Conservation (phyloP, 2,888 invertebrate species). For the Coenonympha glycerion region DNA sequence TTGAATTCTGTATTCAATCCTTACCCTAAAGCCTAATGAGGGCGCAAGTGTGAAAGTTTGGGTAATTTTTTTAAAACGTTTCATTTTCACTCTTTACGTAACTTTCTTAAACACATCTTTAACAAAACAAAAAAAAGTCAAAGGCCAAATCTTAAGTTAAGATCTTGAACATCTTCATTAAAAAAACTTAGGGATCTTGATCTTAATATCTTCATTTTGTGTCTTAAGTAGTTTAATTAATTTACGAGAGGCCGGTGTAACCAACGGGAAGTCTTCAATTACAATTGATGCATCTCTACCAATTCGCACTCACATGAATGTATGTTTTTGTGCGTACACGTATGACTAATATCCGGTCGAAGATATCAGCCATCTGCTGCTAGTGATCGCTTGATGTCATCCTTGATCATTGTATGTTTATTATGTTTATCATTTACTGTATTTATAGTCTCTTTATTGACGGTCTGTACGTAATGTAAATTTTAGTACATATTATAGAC, state of each 20-base stretch:
- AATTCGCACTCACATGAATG: slow-evolving; percentile 53
- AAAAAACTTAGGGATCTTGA: neutral
- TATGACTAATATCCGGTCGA: slow-evolving; percentile 67
- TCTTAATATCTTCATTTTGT: neutral
- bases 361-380: slow-evolving; percentile 66
- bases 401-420: slow-evolving; percentile 38
- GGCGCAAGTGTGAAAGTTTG: too few relatives aligned
- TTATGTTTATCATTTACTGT: slow-evolving; percentile 33
- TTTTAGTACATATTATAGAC: too few relatives aligned
- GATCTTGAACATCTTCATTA: neutral
- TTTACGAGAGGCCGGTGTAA: slow-evolving; percentile 30
- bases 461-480: slow-evolving; percentile 5
- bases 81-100: neutral
- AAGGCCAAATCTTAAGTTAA: neutral
- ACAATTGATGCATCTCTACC: slow-evolving; percentile 51
- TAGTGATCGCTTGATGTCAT: slow-evolving; percentile 22
- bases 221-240: slow-evolving; percentile 28
- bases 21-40: too few relatives aligned
- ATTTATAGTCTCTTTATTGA: slow-evolving; percentile 19
- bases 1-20: too few relatives aligned
- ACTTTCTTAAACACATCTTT: neutral
- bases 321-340: slow-evolving; percentile 38
- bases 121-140: neutral
- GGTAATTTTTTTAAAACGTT: too few relatives aligned
- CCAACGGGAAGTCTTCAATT: slow-evolving; percentile 71